Evolutionary conservation across 2,797 vertebrate genomes (phyloP).

Genomic region (Zenarchopterus dispar): DNA sequence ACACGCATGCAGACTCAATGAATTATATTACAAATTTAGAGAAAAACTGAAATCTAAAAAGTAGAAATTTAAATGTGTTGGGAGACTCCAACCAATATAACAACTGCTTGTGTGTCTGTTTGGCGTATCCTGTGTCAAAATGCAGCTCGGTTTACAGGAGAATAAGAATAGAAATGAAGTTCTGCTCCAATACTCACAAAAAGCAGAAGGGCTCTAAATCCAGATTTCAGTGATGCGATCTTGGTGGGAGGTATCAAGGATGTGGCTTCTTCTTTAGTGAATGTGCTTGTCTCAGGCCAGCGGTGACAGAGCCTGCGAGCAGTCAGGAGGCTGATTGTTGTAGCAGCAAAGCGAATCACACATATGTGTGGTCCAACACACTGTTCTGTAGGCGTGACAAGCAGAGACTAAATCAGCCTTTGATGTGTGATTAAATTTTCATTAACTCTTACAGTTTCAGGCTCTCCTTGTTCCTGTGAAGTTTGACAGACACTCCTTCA

Average conservation of each 20-base stretch:
- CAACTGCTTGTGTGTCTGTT: slow-evolving; percentile 38
- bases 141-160: slow-evolving; percentile 29
- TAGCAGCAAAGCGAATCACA: slow-evolving; percentile 30
- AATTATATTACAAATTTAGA: too few species aligned
- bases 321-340: slow-evolving; percentile 23
- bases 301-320: slow-evolving; percentile 20
- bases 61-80: slow-evolving; percentile 19
- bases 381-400: slow-evolving; percentile 18
- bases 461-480: slow-evolving; percentile 14
- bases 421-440: slow-evolving; percentile 39
- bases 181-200: slow-evolving; percentile 49
- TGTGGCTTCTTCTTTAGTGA: slow-evolving; percentile 20
- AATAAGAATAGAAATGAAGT: slow-evolving; percentile 56
- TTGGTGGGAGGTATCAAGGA: slow-evolving; percentile 26
- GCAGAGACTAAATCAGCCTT: slow-evolving; percentile 20
- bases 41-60: too few species aligned
- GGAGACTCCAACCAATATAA: slow-evolving; percentile 28
- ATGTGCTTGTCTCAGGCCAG: slow-evolving; percentile 22
- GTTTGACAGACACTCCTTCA: slow-evolving; percentile 11
- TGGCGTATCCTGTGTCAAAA: slow-evolving; percentile 33
- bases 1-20: too few species aligned
- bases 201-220: slow-evolving; percentile 28
- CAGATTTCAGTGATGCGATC: slow-evolving; percentile 45
- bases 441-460: slow-evolving; percentile 29
- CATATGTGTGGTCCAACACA: slow-evolving; percentile 22